A percentile compares a stretch with the other conserved stretches of the same genome.
Evolutionary conservation across 2,888 invertebrate genomes (phyloP).

Genomic region (Opisthograptis luteolata): DNA sequence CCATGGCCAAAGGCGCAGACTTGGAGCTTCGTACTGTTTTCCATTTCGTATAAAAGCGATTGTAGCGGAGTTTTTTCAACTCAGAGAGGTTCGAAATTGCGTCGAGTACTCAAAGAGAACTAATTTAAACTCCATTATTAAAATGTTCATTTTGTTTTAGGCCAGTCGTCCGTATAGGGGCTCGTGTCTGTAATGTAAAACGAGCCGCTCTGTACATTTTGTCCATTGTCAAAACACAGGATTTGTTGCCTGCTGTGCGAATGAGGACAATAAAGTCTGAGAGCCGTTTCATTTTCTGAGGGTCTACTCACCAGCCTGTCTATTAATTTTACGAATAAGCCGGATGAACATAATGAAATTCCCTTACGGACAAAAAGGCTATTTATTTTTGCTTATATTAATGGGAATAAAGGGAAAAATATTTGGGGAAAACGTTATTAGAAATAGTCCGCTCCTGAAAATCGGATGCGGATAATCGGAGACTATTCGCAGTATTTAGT

Average conservation of each 20-base stretch:
- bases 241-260: slow-evolving; percentile 44
- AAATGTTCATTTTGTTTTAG: slow-evolving; percentile 61
- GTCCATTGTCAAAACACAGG: slow-evolving; percentile 33
- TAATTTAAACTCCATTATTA: slow-evolving; percentile 66
- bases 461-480: slow-evolving; percentile 1
- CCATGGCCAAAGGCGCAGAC: slow-evolving; percentile 13
- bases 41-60: slow-evolving; percentile 45
- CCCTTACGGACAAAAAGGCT: slow-evolving; percentile 12
- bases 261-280: slow-evolving; percentile 27
- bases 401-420: slow-evolving; percentile 21
- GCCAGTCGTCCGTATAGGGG: slow-evolving; percentile 49
- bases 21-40: slow-evolving; percentile 36
- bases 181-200: slow-evolving; percentile 52
- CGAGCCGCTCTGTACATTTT: slow-evolving; percentile 39
- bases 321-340: slow-evolving; percentile 30
- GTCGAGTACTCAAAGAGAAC: slow-evolving; percentile 55
- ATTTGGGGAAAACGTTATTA: slow-evolving; percentile 10
- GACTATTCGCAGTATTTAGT: too few species aligned
- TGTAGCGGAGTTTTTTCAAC: slow-evolving; percentile 43
- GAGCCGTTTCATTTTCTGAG: slow-evolving; percentile 23
- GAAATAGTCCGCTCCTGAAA: not conserved
- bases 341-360: slow-evolving; percentile 30
- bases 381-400: slow-evolving; percentile 23
- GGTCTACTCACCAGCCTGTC: slow-evolving; percentile 17
- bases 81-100: slow-evolving; percentile 39